Percentiles rank a stretch among this genome's conserved stretches.
Conservation (phyloP, 2,113 vertebrate species). For the Actenoides lindsayi region DNA sequence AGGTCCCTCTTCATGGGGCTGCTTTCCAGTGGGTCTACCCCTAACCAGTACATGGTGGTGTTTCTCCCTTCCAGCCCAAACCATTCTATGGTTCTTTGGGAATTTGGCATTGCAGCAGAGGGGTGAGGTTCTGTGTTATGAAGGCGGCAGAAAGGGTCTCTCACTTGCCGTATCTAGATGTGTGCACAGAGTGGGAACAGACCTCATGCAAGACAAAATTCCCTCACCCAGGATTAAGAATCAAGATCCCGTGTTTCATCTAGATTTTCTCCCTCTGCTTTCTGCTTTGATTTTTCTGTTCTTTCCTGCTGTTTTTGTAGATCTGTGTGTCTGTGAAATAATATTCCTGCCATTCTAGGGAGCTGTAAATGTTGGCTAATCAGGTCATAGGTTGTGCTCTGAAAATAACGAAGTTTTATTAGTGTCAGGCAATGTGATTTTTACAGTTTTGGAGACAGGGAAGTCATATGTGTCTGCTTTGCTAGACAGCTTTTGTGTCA, state of each 20-base stretch:
- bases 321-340: conserved; percentile 13
- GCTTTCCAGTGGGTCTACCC: too few species aligned
- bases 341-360: neutral
- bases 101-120: neutral
- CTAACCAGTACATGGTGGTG: too few species aligned
- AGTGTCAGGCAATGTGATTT: neutral
- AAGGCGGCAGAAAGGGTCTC: neutral
- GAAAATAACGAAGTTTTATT: neutral
- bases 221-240: neutral
- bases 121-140: neutral
- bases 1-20: too few species aligned
- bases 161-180: neutral
- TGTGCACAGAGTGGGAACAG: neutral
- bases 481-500: neutral
- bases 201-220: neutral
- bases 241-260: neutral
- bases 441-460: neutral
- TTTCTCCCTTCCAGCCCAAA: too few species aligned
- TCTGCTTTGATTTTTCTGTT: neutral
- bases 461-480: neutral
- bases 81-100: neutral
- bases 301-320: neutral
- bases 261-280: neutral
- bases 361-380: conserved; percentile 7
- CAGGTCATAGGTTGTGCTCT: neutral